Evolutionary conservation across 2,113 vertebrate species (phyloP).

Genomic region (Dromaius novaehollandiae): DNA sequence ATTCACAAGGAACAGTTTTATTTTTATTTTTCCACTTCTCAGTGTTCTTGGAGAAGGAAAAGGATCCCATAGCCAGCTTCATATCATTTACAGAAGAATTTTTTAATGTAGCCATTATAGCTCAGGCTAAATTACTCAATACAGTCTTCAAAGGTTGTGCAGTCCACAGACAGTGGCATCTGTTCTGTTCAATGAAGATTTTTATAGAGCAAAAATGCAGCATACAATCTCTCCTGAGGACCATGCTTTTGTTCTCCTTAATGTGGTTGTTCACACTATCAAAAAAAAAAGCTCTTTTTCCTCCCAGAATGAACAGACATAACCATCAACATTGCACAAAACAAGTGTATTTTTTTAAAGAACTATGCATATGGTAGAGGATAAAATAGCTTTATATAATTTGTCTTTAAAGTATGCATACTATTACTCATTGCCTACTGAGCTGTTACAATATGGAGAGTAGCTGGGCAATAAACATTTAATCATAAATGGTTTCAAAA

Average conservation of each 20-base stretch:
- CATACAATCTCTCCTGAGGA: background rate
- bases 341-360: background rate
- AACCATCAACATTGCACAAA: background rate
- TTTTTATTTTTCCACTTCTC: conserved; percentile 21
- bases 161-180: background rate
- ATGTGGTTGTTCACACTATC: background rate
- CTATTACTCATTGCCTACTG: conserved; percentile 30
- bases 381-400: background rate
- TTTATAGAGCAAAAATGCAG: conserved; percentile 33
- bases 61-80: background rate
- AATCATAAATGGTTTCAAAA: conserved; percentile 44
- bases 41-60: background rate
- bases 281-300: conserved; percentile 15
- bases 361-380: background rate
- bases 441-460: background rate
- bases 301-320: background rate
- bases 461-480: conserved; percentile 12
- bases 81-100: background rate
- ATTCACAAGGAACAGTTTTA: background rate
- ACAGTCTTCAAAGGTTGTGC: conserved; percentile 2
- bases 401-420: background rate
- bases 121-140: conserved; percentile 9
- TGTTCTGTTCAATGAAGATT: conserved; percentile 17
- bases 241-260: background rate
- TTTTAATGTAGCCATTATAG: conserved; percentile 8